Conservation (phyloP, 2,113 vertebrate species). For the Cromileptes altivelis region DNA sequence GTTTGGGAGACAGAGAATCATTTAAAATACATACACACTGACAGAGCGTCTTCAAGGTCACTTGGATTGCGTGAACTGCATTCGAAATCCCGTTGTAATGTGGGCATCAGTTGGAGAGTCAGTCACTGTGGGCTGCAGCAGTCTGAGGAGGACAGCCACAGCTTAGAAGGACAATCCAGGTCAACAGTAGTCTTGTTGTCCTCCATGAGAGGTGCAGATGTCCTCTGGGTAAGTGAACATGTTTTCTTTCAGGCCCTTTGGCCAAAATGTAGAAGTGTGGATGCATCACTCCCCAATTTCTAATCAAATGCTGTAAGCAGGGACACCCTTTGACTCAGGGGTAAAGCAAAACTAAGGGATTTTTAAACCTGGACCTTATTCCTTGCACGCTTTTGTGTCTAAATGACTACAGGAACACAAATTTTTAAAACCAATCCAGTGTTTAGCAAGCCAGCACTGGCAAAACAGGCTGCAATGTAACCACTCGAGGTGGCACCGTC, state of each 20-base stretch:
- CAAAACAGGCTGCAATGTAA: too few relatives aligned
- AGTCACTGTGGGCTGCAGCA: background rate
- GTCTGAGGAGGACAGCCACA: background rate
- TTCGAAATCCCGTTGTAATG: background rate
- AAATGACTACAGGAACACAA: too few relatives aligned
- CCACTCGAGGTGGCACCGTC: too few relatives aligned
- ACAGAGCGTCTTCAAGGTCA: slow-evolving; percentile 17
- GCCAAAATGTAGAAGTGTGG: background rate
- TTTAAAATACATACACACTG: background rate
- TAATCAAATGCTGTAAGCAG: too few relatives aligned
- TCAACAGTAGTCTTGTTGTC: background rate
- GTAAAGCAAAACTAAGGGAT: too few relatives aligned
- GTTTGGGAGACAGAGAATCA: background rate
- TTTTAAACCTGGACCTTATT: too few relatives aligned
- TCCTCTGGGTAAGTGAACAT: background rate
- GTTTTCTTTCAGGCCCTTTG: background rate
- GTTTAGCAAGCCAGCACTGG: too few relatives aligned
- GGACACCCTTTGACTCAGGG: too few relatives aligned
- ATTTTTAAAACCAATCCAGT: too few relatives aligned
- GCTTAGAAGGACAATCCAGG: background rate
- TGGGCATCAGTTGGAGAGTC: background rate
- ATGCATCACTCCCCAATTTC: too few relatives aligned
- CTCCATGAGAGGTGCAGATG: background rate
- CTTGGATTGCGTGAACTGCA: background rate
- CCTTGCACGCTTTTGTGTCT: too few relatives aligned